Evolutionary conservation across 2,888 invertebrate species (phyloP), one percentile per base, ranked within the genome.

Genomic region (Acrocera orbiculus): DNA sequence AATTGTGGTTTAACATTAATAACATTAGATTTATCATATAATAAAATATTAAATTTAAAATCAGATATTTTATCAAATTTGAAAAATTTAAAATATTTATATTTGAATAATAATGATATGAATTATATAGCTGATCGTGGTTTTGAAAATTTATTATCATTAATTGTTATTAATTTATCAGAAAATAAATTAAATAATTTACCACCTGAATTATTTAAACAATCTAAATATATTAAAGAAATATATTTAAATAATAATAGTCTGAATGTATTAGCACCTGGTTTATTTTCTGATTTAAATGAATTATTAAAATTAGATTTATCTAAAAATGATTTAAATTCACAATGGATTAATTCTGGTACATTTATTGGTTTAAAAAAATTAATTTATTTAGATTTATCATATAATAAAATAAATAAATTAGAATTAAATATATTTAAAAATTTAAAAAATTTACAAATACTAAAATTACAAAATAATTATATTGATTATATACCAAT

Each of bases 201-300:
- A 45, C 90, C 92, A 19, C 74, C 81, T 46, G 79, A 80, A 52
- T 63, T 92, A 42, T 87, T 92, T 52, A 73, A 72, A 53, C 85
- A 86, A 49, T 69, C 75, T 36, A 75, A 76, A 44, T 75, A 78
- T 44, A 73, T 90, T 47, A 80, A 79, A 62, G 87, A 89, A 63
- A 76, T 90, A 54, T 78, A 85, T 62, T 64, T 89, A 50, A 80
- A 82, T 58, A 89, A 89, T 62, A 90, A 90, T 66, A 82, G 85
- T 34, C 77, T 90, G 48, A 77, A 79, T 56, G 78, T 79, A 17
- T 65, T 90, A 46, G 81, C 86, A 43, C 81, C 85, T 2, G 81
- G 79, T 34, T 66, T 90, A 37, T 82, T 92, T 52, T 71, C 80
- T 27, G 79, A 82, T 53, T 66, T 89, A 43, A 75, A 76, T 44